Base-by-base conservation (phyloP, 2,113 vertebrate species). In the Hucho hucho region DNA sequence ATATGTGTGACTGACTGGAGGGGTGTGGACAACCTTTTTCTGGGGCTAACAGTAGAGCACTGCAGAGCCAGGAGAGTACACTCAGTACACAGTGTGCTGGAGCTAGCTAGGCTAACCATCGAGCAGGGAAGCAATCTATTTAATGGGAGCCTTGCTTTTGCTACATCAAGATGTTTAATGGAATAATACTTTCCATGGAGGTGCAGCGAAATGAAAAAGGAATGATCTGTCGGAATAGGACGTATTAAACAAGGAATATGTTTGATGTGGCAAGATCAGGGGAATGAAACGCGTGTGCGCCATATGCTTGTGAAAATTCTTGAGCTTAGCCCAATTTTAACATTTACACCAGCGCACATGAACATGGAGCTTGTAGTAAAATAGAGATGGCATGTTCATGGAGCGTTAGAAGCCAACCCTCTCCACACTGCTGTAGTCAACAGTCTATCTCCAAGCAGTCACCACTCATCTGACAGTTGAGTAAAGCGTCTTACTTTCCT, bases 21-120 rank as follows among this genome's bases (percentile, higher is more conserved):
- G 72, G 53, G 82, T 77, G 76, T 78, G 73, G 67, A 74, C 81
- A 69, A 69, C 69, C 72, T 81, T 79, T 79, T 83, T 81, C 76
- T 47, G 49, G 74, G 75, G 46, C 70, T 66, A 12, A 13, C 65
- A 47, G 68, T 22, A 7, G 69, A 26, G 43, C 22, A 12, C 47
- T 53, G 46, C 47, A 11, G 25, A 16, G 64, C 25, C 24, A 29
- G 25, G 64, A 65, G 25, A 63, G 7, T 63, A n/a, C 59, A 64
- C 22, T 14, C 9, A n/a, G 63, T 28, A 13, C 20, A 65, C 64
- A 28, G 4, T 65, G 64, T 12, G 64, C 24, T 14, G 25, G 22
- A 29, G 12, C 6, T 28, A 7, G 6, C 12, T 6, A 24, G 37
- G 7, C 6, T 14, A 18, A 25, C 28, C 25, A 12, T 37, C 12